These are phyloP conservation scores for Cyrtonyx montezumae DNA, from an alignment of 2,113 vertebrate species.

Conservation along the genomic window DNA sequence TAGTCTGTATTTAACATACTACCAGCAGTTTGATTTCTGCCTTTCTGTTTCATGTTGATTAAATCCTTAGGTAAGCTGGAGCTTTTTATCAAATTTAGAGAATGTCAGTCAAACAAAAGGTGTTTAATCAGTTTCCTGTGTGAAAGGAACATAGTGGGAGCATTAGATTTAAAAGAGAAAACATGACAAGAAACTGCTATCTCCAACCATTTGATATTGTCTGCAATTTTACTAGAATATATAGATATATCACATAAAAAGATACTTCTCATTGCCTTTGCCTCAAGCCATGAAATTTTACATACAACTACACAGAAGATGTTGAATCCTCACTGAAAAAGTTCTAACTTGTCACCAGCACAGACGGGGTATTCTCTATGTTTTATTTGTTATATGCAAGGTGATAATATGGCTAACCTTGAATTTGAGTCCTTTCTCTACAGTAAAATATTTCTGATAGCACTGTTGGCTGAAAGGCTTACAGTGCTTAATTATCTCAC, in stretches of 20 bases:
- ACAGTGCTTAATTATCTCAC: not conserved
- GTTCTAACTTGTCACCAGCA: not conserved
- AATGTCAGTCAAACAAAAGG: not conserved
- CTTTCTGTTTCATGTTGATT: not conserved
- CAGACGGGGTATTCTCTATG: not conserved
- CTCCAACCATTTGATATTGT: not conserved
- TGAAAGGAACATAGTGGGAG: not conserved
- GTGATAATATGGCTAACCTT: not conserved
- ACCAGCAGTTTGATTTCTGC: not conserved
- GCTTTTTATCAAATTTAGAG: not conserved
- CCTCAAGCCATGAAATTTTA: not conserved
- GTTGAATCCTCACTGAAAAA: not conserved
- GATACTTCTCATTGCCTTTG: not conserved
- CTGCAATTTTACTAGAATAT: not conserved
- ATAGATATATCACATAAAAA: not conserved
- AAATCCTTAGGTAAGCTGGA: not conserved
- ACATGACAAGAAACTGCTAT: not conserved
- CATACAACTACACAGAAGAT: not conserved
- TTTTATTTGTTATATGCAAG: not conserved
- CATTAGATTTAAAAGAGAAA: not conserved
- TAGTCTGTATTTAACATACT: not conserved
- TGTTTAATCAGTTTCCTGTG: not conserved
- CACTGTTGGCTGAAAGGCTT: not conserved
- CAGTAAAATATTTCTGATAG: not conserved
- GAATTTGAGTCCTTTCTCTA: not conserved